These are phyloP conservation scores for Scomber japonicus DNA, from an alignment of 2,113 vertebrate genomes.

Conservation along the genomic window DNA sequence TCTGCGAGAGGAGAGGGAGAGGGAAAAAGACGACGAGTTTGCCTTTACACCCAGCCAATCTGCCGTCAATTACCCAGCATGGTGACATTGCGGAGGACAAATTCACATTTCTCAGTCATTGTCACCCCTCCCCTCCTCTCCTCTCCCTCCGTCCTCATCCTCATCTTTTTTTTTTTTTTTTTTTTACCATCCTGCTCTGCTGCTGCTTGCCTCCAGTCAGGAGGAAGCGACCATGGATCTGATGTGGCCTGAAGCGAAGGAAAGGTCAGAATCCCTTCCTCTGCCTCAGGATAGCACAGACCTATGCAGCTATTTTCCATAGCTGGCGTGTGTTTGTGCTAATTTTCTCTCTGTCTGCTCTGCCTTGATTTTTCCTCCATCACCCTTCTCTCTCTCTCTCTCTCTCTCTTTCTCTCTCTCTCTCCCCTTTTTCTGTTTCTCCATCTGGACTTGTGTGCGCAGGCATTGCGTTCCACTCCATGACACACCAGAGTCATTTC, in stretches of 20 bases:
- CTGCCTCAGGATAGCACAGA: slow-evolving; percentile 78
- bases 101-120: slow-evolving; percentile 68
- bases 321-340: slow-evolving; percentile 41
- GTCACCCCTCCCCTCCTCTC: slow-evolving; percentile 25
- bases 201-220: slow-evolving; percentile 70
- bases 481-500: slow-evolving; percentile 77
- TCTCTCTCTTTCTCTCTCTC: slow-evolving; percentile 20
- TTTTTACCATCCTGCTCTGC: slow-evolving; percentile 46
- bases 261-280: slow-evolving; percentile 82
- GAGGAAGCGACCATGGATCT: slow-evolving; percentile 68
- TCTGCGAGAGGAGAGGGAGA: slow-evolving; percentile 61
- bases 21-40: slow-evolving; percentile 37
- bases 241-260: slow-evolving; percentile 68
- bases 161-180: slow-evolving; percentile 6
- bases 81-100: slow-evolving; percentile 83
- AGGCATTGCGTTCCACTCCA: slow-evolving; percentile 77
- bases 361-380: slow-evolving; percentile 43
- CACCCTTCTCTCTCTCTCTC: slow-evolving; percentile 7
- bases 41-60: slow-evolving; percentile 39
- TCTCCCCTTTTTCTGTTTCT: slow-evolving; percentile 60
- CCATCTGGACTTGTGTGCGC: slow-evolving; percentile 75
- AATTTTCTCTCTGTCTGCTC: slow-evolving; percentile 49
- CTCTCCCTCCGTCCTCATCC: slow-evolving; percentile 7
- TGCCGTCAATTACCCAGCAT: slow-evolving; percentile 59
- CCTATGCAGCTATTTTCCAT: slow-evolving; percentile 76